A percentile compares a stretch with the other conserved stretches of the same genome.
phyloP scores from a whole-genome alignment of 2,888 invertebrate genomes.

The Synergus laeviventris region DNA sequence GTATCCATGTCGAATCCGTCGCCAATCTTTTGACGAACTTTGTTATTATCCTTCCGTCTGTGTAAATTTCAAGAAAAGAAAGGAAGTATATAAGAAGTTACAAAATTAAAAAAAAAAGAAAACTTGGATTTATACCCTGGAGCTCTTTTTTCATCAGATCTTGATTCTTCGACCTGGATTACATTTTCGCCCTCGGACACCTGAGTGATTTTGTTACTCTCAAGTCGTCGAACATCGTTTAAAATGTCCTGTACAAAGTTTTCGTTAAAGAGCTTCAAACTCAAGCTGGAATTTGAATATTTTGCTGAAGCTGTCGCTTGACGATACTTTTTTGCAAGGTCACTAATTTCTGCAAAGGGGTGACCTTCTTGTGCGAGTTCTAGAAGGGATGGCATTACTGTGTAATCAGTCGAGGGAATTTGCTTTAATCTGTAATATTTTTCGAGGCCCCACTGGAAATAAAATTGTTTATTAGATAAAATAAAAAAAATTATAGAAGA shows the following conservation, averaged over 20 bases:
- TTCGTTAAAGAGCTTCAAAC: conserved; percentile 58
- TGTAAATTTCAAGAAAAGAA: neutral
- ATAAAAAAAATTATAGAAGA: no score
- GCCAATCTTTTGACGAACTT: conserved; percentile 56
- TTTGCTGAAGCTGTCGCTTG: conserved; percentile 42
- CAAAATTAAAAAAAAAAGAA: neutral
- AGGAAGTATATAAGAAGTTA: neutral
- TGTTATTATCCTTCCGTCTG: conserved; percentile 47
- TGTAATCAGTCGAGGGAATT: neutral
- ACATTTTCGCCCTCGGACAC: fast-evolving
- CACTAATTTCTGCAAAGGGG: conserved; percentile 56
- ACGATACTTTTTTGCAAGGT: conserved; percentile 61
- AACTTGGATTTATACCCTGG: neutral
- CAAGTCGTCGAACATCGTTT: conserved; percentile 52
- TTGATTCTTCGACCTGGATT: neutral
- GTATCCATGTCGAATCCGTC: conserved; percentile 62
- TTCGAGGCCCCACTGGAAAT: conserved; percentile 65
- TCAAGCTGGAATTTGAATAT: conserved; percentile 40
- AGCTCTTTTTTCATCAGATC: neutral
- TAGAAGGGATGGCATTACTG: conserved; percentile 49
- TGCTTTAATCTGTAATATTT: conserved; percentile 56
- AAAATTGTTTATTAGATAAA: neutral
- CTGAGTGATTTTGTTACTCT: conserved; percentile 2
- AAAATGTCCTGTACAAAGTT: conserved; percentile 58
- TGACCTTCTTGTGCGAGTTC: conserved; percentile 58